Conservation (phyloP, 2,888 invertebrate species). For the Melieria crassipennis region DNA sequence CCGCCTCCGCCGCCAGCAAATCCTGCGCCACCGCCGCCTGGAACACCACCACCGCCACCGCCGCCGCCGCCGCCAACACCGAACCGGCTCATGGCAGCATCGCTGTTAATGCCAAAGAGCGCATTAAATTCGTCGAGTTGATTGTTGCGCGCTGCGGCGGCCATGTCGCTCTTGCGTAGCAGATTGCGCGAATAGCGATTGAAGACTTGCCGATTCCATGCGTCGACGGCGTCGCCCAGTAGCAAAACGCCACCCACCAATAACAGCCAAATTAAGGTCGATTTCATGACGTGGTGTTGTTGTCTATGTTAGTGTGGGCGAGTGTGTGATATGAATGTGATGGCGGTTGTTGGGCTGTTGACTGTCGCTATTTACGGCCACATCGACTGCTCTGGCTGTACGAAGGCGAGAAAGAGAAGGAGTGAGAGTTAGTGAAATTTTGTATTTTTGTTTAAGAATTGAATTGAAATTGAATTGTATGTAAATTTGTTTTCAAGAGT, state of each 20-base stretch:
- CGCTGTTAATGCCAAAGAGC: slow-evolving; percentile 30
- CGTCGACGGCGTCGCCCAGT: slow-evolving; percentile 66
- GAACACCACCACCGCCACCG: neutral
- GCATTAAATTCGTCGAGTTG: slow-evolving; percentile 35
- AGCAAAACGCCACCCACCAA: slow-evolving; percentile 49
- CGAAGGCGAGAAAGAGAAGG: no score
- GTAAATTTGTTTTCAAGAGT: no score
- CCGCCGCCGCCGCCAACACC: neutral
- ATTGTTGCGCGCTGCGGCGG: slow-evolving; percentile 20
- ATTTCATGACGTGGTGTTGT: slow-evolving; percentile 49
- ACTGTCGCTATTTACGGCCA: no score
- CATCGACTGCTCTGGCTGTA: no score
- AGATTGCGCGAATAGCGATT: slow-evolving; percentile 80
- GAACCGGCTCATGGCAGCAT: neutral
- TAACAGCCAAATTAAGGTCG: slow-evolving; percentile 52
- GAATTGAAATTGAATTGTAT: no score
- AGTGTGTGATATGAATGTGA: neutral
- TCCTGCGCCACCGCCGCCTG: slow-evolving; percentile 13
- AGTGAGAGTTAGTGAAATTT: no score
- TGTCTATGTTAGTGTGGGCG: neutral
- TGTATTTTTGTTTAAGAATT: no score
- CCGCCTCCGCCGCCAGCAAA: slow-evolving; percentile 35
- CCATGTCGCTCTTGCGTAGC: slow-evolving; percentile 25
- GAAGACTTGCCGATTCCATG: slow-evolving; percentile 82
- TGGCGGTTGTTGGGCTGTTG: no score